These are phyloP conservation scores for Aspidapion aeneum DNA, from an alignment of 2,888 invertebrate genomes.

Conservation along the genomic window DNA sequence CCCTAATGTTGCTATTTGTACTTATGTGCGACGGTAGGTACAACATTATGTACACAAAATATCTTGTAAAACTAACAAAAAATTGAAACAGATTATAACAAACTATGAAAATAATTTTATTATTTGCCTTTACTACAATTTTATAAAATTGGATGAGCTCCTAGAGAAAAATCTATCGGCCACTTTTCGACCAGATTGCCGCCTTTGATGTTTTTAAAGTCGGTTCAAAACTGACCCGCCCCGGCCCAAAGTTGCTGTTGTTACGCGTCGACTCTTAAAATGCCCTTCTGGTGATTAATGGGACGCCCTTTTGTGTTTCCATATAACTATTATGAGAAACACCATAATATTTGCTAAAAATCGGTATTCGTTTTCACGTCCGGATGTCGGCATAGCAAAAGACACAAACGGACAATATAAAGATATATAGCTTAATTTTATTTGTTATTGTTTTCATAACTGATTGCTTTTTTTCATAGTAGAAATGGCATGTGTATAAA, in stretches of 20 bases:
- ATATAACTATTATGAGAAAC: slow-evolving; percentile 20
- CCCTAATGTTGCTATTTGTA: too few species aligned
- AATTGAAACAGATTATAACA: too few species aligned
- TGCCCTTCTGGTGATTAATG: slow-evolving; percentile 20
- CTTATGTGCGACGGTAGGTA: too few species aligned
- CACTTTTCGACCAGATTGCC: background rate
- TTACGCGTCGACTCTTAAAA: background rate
- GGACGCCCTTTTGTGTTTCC: slow-evolving; percentile 16
- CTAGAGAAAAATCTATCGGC: background rate
- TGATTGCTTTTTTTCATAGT: too few species aligned
- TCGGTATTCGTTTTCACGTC: slow-evolving; percentile 10
- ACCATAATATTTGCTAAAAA: slow-evolving; percentile 25
- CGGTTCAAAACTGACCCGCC: background rate
- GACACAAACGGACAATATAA: background rate
- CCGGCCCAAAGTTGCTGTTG: background rate
- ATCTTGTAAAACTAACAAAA: too few species aligned
- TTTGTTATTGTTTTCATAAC: background rate
- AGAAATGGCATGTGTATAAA: too few species aligned
- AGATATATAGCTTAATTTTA: background rate
- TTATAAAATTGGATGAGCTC: background rate
- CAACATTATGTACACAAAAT: too few species aligned
- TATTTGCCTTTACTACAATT: too few species aligned
- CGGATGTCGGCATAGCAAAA: background rate
- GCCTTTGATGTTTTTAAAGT: background rate
- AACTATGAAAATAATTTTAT: too few species aligned